Percentiles rank a stretch among this genome's conserved stretches.
These are phyloP conservation scores for Cepphus grylle DNA, from an alignment of 2,113 vertebrate species.

Conservation along the genomic window DNA sequence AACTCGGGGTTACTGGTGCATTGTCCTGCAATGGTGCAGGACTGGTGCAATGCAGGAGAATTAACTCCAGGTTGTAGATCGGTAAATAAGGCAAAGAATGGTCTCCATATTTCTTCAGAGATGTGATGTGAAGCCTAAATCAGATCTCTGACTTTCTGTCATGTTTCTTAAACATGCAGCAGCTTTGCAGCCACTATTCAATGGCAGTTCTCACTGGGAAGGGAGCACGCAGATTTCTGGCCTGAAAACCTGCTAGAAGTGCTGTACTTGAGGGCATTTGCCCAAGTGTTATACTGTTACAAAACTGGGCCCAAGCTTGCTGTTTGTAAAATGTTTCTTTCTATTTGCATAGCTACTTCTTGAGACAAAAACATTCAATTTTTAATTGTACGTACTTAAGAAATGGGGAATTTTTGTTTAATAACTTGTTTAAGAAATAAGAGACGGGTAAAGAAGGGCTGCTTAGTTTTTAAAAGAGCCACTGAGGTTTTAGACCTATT, in stretches of 20 bases:
- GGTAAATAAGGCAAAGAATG: neutral
- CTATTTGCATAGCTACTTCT: neutral
- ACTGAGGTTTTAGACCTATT: slow-evolving; percentile 2
- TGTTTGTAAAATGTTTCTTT: neutral
- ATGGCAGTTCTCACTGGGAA: neutral
- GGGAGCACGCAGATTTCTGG: neutral
- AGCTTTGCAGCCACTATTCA: neutral
- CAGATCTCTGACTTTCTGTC: neutral
- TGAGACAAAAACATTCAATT: neutral
- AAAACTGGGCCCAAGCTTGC: neutral
- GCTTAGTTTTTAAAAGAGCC: neutral
- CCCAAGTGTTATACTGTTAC: neutral
- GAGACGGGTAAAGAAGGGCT: neutral
- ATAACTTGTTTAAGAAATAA: neutral
- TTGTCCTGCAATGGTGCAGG: neutral
- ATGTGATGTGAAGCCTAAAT: neutral
- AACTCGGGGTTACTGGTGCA: neutral
- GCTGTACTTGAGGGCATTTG: neutral
- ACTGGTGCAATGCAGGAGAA: neutral
- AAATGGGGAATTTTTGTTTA: neutral
- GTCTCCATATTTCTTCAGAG: neutral
- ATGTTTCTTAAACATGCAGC: neutral
- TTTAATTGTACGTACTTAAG: neutral
- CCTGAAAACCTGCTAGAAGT: neutral
- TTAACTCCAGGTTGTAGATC: neutral